phyloP scores from a whole-genome alignment of 2,888 invertebrate species.

The Ormyrus nitidulus region DNA sequence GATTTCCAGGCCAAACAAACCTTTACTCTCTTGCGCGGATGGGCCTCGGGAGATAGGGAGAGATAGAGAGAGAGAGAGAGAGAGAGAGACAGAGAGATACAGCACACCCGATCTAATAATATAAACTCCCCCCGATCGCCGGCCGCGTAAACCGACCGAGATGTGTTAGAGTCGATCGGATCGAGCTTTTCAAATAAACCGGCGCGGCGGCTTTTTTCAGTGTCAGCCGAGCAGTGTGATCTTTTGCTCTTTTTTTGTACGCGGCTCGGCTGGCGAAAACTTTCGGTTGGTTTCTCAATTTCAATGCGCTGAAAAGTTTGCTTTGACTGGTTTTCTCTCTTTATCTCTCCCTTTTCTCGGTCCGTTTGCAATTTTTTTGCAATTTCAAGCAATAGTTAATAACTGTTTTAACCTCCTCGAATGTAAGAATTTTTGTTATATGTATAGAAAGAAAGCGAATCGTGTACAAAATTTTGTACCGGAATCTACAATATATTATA shows the following conservation, averaged over 20 bases:
- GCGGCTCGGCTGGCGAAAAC: no score
- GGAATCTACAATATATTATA: neutral
- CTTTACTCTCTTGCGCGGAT: slow-evolving; percentile 26
- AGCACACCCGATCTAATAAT: slow-evolving; percentile 66
- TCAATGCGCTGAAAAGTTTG: no score
- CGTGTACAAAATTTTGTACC: slow-evolving; percentile 17
- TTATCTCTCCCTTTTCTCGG: no score
- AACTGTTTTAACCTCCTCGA: slow-evolving; percentile 5
- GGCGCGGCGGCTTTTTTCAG: neutral
- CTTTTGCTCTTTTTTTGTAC: no score
- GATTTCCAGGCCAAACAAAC: slow-evolving; percentile 71
- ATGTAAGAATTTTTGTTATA: neutral
- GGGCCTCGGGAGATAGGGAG: slow-evolving; percentile 6
- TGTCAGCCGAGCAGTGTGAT: no score
- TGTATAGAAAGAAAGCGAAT: slow-evolving; percentile 38
- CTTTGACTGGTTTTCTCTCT: no score
- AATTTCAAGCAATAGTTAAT: neutral
- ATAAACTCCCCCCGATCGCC: slow-evolving; percentile 60
- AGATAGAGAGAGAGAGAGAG: slow-evolving; percentile 55
- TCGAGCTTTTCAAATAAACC: slow-evolving; percentile 34
- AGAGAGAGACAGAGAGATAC: slow-evolving; percentile 61
- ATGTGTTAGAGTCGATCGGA: neutral
- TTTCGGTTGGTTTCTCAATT: no score
- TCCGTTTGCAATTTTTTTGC: no score
- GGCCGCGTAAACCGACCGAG: slow-evolving; percentile 14